Base-by-base conservation (phyloP, 1,140 invertebrate species). In the Conus betulinus region DNA sequence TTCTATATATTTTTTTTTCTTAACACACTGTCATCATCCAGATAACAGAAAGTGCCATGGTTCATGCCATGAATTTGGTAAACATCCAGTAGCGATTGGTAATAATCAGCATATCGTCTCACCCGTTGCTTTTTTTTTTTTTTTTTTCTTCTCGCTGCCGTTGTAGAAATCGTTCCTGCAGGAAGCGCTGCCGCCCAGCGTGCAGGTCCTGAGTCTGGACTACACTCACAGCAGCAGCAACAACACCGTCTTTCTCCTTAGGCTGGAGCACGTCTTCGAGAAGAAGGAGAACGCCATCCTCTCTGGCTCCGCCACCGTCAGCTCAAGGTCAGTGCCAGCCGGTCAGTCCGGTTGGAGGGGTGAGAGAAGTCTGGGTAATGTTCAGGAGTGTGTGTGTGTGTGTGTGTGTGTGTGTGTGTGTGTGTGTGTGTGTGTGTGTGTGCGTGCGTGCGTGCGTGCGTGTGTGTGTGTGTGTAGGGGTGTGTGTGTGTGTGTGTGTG, bases 181-280 rank as follows among this genome's bases (percentile, higher is more conserved):
- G 0, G 92, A 92, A n/a, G 89, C 94, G 15, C 92, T 99, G 0
- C 98, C 98, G 1, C 92, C 95, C 10, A 98, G 98, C 93, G 96
- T 99, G 0, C 97, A 98, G 90, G 95, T 99, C 20, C 94, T 99
- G 23, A 98, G 98, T 10, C 94, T 99, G 84, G 98, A 99, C 93
- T 97, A 97, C 8, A 98, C 97, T 97, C 96, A 97, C 88, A 96
- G 96, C 1, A 96, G 96, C n/a, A 81, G 60, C 51, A 53, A 88
- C 63, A 85, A 95, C 2, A 96, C 89, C 25, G 87, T 89, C 39
- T 91, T 90, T 79, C 95, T 99, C 1, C 89, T 99, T 0, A 96
- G 98, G 85, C 95, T 99, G 10, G 98, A 99, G 93, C 98, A 99
- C 94, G 96, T 98, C 63, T 97, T 97, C 90, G 98, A 98, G 94